Conservation (phyloP, 2,113 vertebrate genomes). For the Cottus gobio region DNA sequence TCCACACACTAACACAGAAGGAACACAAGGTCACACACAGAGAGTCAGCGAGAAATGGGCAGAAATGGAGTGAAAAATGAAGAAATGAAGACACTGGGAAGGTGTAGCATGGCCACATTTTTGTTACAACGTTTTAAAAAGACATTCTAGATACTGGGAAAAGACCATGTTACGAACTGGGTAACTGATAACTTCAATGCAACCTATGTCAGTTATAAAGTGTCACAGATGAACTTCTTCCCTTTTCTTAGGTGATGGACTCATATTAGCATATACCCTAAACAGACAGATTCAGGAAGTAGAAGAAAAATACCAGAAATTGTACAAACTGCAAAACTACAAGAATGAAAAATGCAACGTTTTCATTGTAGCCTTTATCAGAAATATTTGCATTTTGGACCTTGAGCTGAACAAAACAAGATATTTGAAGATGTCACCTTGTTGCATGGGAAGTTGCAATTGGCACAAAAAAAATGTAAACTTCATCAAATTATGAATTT, state of each 20-base stretch:
- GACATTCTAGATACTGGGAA: slow-evolving; percentile 20
- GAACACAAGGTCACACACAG: slow-evolving; percentile 77
- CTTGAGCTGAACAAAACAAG: neutral
- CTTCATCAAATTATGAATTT: neutral
- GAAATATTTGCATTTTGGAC: neutral
- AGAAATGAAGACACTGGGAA: slow-evolving; percentile 48
- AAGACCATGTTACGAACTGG: slow-evolving; percentile 45
- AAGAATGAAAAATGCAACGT: neutral
- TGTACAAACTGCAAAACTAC: neutral
- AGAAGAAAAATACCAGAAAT: neutral
- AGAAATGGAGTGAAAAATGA: slow-evolving; percentile 61
- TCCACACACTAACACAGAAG: slow-evolving; percentile 80
- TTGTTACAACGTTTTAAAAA: slow-evolving; percentile 25
- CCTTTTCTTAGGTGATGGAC: slow-evolving; percentile 41
- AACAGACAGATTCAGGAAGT: neutral
- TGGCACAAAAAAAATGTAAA: neutral
- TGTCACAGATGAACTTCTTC: slow-evolving; percentile 17
- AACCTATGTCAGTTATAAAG: slow-evolving; percentile 12
- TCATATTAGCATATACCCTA: slow-evolving; percentile 16
- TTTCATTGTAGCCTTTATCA: neutral
- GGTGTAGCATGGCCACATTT: slow-evolving; percentile 48
- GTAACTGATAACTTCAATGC: slow-evolving; percentile 16
- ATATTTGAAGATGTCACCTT: neutral
- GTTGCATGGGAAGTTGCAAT: neutral
- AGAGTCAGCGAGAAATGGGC: slow-evolving; percentile 54